Percentiles rank a stretch among this genome's conserved stretches.
Conservation (phyloP, 2,797 vertebrate species). For the Rachycentron canadum region DNA sequence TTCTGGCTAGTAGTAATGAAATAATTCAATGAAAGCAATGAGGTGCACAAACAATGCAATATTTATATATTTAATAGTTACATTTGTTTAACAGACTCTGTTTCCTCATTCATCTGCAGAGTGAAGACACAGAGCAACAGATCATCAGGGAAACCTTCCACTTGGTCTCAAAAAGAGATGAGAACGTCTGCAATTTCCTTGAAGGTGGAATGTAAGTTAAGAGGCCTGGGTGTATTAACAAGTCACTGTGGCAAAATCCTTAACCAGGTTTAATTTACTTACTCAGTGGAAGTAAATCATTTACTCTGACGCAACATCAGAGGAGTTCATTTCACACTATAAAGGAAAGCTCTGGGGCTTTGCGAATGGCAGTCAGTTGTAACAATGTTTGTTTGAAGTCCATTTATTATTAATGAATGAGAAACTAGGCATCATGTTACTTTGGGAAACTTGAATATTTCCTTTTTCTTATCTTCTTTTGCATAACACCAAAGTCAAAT, state of each 20-base stretch:
- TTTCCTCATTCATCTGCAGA: conserved; percentile 80
- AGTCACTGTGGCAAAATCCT: background rate
- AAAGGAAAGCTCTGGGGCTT: conserved; percentile 21
- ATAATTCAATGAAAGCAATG: conserved; percentile 31
- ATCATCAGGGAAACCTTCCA: conserved; percentile 99
- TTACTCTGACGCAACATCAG: background rate
- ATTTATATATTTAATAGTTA: too few relatives aligned
- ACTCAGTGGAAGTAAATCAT: background rate
- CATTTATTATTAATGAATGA: conserved; percentile 64
- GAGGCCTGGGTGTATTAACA: background rate
- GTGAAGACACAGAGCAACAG: conserved; percentile 98
- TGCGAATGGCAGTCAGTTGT: conserved; percentile 25
- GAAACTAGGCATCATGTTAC: conserved; percentile 41
- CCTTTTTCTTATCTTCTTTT: background rate
- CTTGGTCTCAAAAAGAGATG: conserved; percentile 96
- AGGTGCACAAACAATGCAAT: conserved; percentile 8
- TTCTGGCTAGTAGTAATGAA: conserved; percentile 17
- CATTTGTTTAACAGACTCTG: conserved; percentile 26
- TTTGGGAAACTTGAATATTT: background rate
- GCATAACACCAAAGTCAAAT: background rate
- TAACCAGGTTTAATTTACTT: background rate
- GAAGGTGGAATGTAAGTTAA: conserved; percentile 97
- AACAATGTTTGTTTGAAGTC: conserved; percentile 35
- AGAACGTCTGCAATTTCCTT: conserved; percentile 98
- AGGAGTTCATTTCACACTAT: conserved; percentile 16